These are phyloP conservation scores for Brachionus paranguensis DNA, from an alignment of 1,140 invertebrate species.

Conservation along the genomic window DNA sequence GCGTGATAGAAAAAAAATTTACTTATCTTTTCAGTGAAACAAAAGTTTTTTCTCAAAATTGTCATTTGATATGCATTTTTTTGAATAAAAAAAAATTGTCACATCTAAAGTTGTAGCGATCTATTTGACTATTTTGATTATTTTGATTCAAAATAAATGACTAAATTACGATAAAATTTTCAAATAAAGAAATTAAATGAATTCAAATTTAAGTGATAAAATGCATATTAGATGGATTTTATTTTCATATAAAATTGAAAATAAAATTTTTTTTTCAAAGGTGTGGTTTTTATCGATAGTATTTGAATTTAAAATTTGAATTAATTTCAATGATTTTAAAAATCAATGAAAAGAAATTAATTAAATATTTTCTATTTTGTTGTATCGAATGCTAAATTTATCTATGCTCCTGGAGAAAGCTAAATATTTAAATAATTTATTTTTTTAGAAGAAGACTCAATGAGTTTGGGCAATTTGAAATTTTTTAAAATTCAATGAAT, in stretches of 20 bases:
- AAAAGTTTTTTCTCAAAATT: not conserved
- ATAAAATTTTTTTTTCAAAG: not conserved
- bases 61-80: not conserved
- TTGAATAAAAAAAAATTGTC: too few species aligned
- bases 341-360: not conserved
- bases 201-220: too few species aligned
- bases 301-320: not conserved
- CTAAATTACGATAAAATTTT: too few species aligned
- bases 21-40: not conserved
- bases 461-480: not conserved
- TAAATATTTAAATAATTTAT: not conserved
- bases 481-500: not conserved
- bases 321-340: not conserved
- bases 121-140: too few species aligned
- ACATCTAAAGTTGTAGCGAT: too few species aligned
- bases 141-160: too few species aligned
- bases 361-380: not conserved
- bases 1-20: not conserved
- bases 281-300: not conserved
- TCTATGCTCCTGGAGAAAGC: not conserved
- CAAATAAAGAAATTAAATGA: too few species aligned
- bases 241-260: not conserved
- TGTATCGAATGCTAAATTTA: not conserved
- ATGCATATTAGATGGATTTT: too few species aligned
- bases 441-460: not conserved